These are phyloP conservation scores for Melipona quadrifasciata DNA, from an alignment of 1,140 invertebrate genomes.

Conservation along the genomic window DNA sequence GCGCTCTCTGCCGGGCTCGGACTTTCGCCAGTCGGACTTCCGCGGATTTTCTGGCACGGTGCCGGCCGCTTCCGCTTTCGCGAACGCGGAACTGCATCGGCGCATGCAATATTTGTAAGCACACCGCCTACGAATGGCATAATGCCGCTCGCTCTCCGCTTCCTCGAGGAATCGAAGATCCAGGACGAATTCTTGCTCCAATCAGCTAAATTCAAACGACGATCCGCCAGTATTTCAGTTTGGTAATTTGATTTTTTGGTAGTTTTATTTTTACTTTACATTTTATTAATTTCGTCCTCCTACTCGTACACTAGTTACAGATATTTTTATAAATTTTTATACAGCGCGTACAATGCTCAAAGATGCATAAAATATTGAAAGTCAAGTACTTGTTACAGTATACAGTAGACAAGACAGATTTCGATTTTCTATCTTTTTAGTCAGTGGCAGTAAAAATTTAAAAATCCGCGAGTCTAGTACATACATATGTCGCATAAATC, in stretches of 20 bases:
- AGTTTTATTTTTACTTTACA: neutral
- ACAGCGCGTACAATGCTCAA: too few relatives aligned
- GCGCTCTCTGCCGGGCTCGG: constrained; percentile 1
- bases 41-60: constrained; percentile 39
- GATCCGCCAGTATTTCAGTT: neutral
- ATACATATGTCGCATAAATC: too few relatives aligned
- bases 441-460: too few relatives aligned
- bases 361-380: too few relatives aligned
- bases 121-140: constrained; percentile 21
- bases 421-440: too few relatives aligned
- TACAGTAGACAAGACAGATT: too few relatives aligned
- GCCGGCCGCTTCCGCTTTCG: neutral
- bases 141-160: neutral
- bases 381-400: too few relatives aligned
- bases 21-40: constrained; percentile 40
- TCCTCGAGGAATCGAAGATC: neutral
- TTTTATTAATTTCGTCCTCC: neutral
- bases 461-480: too few relatives aligned
- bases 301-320: neutral
- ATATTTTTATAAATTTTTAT: too few relatives aligned
- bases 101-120: constrained; percentile 32
- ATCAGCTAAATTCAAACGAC: too few relatives aligned
- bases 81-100: constrained; percentile 19
- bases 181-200: neutral
- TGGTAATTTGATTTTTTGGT: neutral